These are phyloP conservation scores for Otolemur crassicaudatus DNA, from an alignment of 2,797 vertebrate genomes.

Conservation along the genomic window DNA sequence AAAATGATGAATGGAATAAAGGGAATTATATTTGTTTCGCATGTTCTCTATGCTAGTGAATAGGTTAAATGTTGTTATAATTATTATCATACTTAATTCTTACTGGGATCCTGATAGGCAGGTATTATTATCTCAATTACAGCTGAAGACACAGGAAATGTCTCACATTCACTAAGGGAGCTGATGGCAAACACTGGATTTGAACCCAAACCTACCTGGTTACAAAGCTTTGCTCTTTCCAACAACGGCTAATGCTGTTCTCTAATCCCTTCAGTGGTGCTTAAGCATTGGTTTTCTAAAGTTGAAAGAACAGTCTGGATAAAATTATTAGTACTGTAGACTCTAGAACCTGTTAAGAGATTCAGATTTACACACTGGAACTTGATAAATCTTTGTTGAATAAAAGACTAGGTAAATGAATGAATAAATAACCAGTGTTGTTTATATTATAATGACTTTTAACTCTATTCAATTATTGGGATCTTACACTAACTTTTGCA, in stretches of 20 bases:
- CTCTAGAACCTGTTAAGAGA: not conserved
- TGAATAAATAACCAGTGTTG: not conserved
- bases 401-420: not conserved
- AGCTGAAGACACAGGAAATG: not conserved
- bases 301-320: not conserved
- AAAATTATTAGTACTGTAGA: not conserved
- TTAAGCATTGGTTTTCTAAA: not conserved
- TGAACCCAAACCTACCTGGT: not conserved
- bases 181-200: not conserved
- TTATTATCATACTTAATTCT: not conserved
- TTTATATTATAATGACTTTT: not conserved
- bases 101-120: not conserved
- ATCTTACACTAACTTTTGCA: not conserved
- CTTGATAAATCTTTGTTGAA: not conserved
- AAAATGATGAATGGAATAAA: not conserved
- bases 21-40: not conserved
- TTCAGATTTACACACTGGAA: not conserved
- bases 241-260: not conserved
- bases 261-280: not conserved
- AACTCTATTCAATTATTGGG: not conserved
- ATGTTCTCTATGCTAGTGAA: not conserved
- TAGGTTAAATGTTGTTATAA: not conserved
- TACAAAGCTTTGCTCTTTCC: not conserved
- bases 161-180: not conserved
- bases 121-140: not conserved